Evolutionary conservation across 2,113 vertebrate species (phyloP), one percentile per base, ranked within the genome.

Genomic region (Tetraodon nigroviridis): DNA sequence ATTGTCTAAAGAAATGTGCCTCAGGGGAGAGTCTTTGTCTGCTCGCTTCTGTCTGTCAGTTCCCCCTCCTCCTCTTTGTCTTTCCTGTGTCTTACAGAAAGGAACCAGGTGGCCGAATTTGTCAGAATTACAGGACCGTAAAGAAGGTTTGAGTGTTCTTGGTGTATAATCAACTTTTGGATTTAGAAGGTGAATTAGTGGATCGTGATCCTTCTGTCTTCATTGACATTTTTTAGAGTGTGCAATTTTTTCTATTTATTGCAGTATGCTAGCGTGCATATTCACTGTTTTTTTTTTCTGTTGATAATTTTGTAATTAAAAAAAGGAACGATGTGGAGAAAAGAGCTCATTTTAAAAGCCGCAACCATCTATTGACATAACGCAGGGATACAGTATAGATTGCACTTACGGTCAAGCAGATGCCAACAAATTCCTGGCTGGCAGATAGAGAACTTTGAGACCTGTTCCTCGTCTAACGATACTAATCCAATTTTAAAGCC

Each of bases 1-100:
- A 90, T 87, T 89, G 84, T 89, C 76, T 89, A 88, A 87, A 74
- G 79, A 86, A 87, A 90, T 79, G 85, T 83, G 84, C 57, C 87
- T 82, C 87, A 24, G 69, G 84, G 87, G 87, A 81, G 70, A 73
- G 41, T 67, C 55, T 82, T 72, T 74, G 76, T 89, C 86, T 80
- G 79, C 78, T 76, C 40, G 55, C 69, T 63, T 66, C 69, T 54
- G 67, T 72, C 74, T 64, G 52, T 55, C 51, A 19, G 1, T 18
- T 7, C 49, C 56, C 60, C 69, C 61, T 71, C 81, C 73, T 58
- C 63, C 32, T 51, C 41, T 63, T 58, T 48, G 41, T 58, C 61
- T 66, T n/a, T 58, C 67, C 51, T 69, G 71, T 76, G 75, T 76
- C 76, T 60, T 60, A 61, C 64, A 56, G 69, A 78, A 64, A 80